Conservation (phyloP, 2,797 vertebrate genomes). For the Capromys pilorides region DNA sequence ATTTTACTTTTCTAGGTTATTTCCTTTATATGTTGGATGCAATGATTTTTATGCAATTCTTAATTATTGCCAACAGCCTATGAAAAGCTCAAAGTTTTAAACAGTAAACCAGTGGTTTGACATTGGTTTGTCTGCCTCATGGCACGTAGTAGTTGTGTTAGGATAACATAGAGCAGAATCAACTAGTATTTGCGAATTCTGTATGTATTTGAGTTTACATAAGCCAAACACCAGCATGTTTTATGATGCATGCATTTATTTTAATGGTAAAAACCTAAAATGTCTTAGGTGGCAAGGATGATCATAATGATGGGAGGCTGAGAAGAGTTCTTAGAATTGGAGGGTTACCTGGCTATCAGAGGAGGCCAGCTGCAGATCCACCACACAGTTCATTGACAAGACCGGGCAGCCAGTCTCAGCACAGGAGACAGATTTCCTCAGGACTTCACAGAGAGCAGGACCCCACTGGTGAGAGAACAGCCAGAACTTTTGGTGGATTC, state of each 20-base stretch:
- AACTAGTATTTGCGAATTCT: not conserved
- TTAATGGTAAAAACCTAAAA: not conserved
- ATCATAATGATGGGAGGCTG: not conserved
- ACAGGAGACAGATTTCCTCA: not conserved
- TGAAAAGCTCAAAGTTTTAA: conserved; percentile 16
- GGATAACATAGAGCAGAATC: not conserved
- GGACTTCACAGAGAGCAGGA: not conserved
- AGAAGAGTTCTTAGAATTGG: not conserved
- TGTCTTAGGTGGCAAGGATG: not conserved
- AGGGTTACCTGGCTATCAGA: not conserved
- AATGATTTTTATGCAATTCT: not conserved
- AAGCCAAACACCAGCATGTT: not conserved
- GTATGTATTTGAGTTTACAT: not conserved
- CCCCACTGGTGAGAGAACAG: not conserved
- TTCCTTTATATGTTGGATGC: conserved; percentile 18
- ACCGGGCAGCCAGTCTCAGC: not conserved
- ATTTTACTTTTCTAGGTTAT: not conserved
- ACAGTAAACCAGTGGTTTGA: not conserved
- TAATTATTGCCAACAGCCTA: conserved; percentile 20
- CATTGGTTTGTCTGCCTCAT: not conserved
- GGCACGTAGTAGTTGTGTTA: not conserved
- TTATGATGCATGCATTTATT: not conserved
- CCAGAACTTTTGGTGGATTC: not conserved
- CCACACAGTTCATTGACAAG: not conserved
- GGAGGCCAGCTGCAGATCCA: not conserved